These are phyloP conservation scores for Mythimna loreyi DNA, from an alignment of 2,888 invertebrate species.

Conservation along the genomic window DNA sequence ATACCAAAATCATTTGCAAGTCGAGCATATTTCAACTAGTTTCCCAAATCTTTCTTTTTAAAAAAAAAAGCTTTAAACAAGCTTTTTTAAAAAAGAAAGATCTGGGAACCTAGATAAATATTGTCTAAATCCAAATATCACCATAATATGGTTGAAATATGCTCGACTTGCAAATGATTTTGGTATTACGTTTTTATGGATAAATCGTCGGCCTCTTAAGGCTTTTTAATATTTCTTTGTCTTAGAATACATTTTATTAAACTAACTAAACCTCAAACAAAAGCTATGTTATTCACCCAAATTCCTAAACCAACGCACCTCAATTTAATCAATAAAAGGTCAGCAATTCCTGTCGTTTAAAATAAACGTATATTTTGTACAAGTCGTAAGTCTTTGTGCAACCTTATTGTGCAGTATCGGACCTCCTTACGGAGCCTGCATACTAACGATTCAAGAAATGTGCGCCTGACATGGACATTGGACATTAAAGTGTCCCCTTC, in stretches of 20 bases:
- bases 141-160: too few relatives aligned
- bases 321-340: conserved; percentile 30
- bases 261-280: not conserved
- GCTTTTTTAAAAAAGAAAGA: too few relatives aligned
- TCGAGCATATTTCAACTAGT: too few relatives aligned
- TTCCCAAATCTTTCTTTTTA: too few relatives aligned
- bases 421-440: conserved; percentile 64
- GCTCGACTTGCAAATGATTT: too few relatives aligned
- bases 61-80: too few relatives aligned
- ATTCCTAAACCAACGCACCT: conserved; percentile 45
- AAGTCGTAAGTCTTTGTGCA: conserved; percentile 58
- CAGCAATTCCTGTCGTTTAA: conserved; percentile 39
- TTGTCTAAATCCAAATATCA: too few relatives aligned
- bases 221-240: too few relatives aligned
- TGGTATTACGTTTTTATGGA: too few relatives aligned
- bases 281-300: conserved; percentile 14
- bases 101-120: too few relatives aligned
- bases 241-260: not conserved
- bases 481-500: conserved; percentile 69
- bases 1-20: too few relatives aligned
- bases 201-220: too few relatives aligned
- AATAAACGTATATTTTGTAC: conserved; percentile 42
- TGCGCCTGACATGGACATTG: conserved; percentile 68
- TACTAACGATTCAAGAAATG: conserved; percentile 75
- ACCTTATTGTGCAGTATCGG: conserved; percentile 65